phyloP scores from a whole-genome alignment of 2,113 vertebrate genomes.

The Panthera leo region DNA sequence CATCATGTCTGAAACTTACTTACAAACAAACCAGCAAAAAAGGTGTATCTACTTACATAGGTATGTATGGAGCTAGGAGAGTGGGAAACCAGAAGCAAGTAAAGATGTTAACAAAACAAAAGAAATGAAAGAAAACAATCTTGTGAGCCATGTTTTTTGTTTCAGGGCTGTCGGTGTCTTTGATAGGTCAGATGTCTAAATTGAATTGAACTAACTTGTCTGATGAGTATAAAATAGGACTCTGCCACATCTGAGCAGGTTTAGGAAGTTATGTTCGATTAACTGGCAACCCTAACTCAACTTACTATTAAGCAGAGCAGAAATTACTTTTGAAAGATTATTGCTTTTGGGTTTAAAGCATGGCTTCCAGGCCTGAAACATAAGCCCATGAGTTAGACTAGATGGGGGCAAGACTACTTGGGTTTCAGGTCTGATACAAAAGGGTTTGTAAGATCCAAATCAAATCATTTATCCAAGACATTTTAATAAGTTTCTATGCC shows the following conservation, averaged over 20 bases:
- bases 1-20: slow-evolving; percentile 16
- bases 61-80: background rate
- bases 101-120: slow-evolving; percentile 36
- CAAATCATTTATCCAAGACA: background rate
- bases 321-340: background rate
- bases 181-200: slow-evolving; percentile 14
- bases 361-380: background rate
- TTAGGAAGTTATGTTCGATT: slow-evolving; percentile 1
- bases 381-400: background rate
- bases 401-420: background rate
- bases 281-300: background rate
- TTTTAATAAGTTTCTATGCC: background rate
- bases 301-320: background rate
- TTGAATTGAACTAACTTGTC: background rate
- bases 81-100: background rate
- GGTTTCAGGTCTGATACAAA: background rate
- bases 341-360: background rate
- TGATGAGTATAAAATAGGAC: background rate
- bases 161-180: background rate
- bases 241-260: background rate
- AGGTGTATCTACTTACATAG: background rate
- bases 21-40: slow-evolving; percentile 37
- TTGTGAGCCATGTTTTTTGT: background rate
- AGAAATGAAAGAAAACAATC: background rate
- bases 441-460: background rate